Evolutionary conservation across 92 coral and sea anemone genomes (phyloP).

Genomic region (Plumapathes pennacea): DNA sequence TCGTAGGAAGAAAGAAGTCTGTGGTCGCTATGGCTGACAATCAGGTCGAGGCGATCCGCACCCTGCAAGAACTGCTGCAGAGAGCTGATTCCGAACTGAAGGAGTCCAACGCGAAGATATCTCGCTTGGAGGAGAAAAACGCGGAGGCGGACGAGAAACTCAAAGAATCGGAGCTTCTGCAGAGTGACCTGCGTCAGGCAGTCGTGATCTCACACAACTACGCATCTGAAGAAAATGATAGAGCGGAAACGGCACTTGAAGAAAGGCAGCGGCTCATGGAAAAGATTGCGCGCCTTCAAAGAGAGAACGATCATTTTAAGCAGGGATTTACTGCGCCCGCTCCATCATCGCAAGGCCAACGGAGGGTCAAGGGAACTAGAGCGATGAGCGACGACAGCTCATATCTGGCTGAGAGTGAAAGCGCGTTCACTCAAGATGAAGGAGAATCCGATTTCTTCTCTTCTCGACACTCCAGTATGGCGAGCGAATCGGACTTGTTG

Average conservation of each 20-base stretch:
- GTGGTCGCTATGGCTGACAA: constrained; percentile 33
- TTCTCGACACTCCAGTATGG: constrained; percentile 64
- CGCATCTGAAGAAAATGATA: constrained; percentile 80
- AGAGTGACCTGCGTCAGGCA: constrained; percentile 76
- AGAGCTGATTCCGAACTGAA: constrained; percentile 77
- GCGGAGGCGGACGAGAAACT: constrained; percentile 80
- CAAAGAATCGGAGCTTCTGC: constrained; percentile 58
- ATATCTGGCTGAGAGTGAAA: constrained; percentile 41
- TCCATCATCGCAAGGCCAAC: neutral
- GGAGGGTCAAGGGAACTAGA: constrained; percentile 30
- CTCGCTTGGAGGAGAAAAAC: constrained; percentile 64
- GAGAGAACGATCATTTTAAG: constrained; percentile 15
- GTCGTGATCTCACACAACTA: constrained; percentile 73
- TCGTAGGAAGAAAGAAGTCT: constrained; percentile 18
- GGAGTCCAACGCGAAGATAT: constrained; percentile 73
- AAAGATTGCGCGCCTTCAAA: constrained; percentile 30
- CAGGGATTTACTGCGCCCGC: constrained; percentile 2
- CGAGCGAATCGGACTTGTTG: constrained; percentile 47
- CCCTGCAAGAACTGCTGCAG: constrained; percentile 71
- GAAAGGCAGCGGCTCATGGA: constrained; percentile 43
- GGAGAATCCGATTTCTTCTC: constrained; percentile 61
- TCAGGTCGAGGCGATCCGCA: constrained; percentile 66
- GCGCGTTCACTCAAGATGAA: constrained; percentile 29
- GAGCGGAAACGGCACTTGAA: constrained; percentile 41
- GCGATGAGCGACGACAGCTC: constrained; percentile 44